Percentiles rank a stretch among this genome's conserved stretches.
Evolutionary conservation across 2,888 invertebrate species (phyloP).

Genomic region (Noctua janthina): DNA sequence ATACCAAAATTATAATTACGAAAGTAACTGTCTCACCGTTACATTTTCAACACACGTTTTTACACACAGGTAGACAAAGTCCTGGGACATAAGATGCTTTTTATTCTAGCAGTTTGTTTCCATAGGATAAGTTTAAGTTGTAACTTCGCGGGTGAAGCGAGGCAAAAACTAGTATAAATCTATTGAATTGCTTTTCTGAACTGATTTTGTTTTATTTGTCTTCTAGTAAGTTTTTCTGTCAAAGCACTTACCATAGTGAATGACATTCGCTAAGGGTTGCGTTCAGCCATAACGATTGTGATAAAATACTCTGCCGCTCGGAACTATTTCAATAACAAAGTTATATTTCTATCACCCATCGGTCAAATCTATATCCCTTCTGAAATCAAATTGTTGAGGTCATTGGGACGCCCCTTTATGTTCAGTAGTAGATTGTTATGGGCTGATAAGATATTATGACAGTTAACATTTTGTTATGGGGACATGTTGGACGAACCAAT

Average conservation of each 20-base stretch:
- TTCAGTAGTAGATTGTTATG: constrained; percentile 39
- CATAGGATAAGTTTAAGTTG: background rate
- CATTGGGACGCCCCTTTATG: constrained; percentile 30
- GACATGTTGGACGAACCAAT: constrained; percentile 27
- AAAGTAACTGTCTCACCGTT: too few species aligned
- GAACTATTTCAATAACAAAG: constrained; percentile 27
- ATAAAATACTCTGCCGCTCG: background rate
- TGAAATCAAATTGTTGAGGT: constrained; percentile 34
- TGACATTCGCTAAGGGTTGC: background rate
- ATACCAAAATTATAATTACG: too few species aligned
- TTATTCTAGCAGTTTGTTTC: background rate
- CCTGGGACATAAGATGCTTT: too few species aligned
- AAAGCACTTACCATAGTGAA: background rate
- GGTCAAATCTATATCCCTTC: background rate
- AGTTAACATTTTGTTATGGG: constrained; percentile 22
- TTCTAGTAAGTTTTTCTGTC: background rate
- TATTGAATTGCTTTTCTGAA: background rate
- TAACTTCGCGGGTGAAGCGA: background rate
- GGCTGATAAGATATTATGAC: constrained; percentile 39
- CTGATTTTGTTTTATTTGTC: background rate
- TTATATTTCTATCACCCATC: constrained; percentile 20
- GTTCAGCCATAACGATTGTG: background rate
- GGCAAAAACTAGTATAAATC: background rate
- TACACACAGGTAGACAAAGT: background rate
- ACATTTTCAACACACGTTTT: too few species aligned